Percentiles rank a stretch among this genome's conserved stretches.
Conservation (phyloP, 53 echinoderm and acorn worm species). For the Zoroaster sp. region DNA sequence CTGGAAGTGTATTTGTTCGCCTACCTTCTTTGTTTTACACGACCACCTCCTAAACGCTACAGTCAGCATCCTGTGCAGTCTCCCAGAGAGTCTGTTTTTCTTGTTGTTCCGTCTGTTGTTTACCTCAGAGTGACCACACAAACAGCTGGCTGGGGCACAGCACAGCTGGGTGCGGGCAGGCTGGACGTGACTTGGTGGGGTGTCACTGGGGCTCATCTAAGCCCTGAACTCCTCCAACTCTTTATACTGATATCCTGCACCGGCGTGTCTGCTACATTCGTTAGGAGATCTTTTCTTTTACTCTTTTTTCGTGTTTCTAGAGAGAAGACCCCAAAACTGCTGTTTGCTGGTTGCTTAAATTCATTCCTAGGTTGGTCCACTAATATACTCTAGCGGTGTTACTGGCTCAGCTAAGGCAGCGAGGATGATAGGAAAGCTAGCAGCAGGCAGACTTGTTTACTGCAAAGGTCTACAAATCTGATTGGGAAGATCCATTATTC, state of each 20-base stretch:
- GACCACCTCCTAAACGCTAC: slow-evolving; percentile 41
- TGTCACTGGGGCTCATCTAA: slow-evolving; percentile 29
- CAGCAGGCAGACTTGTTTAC: slow-evolving; percentile 23
- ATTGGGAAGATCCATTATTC: slow-evolving; percentile 45
- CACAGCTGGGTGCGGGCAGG: slow-evolving; percentile 36
- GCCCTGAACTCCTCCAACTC: neutral
- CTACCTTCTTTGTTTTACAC: slow-evolving; percentile 53
- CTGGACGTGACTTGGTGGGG: slow-evolving; percentile 13
- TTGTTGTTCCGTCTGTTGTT: slow-evolving; percentile 31
- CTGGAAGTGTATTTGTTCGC: neutral
- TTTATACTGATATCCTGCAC: neutral
- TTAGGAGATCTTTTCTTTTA: too few species aligned
- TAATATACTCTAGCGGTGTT: neutral
- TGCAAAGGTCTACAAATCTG: slow-evolving; percentile 7
- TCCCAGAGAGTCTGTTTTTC: neutral
- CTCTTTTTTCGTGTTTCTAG: neutral
- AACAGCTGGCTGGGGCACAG: slow-evolving; percentile 21
- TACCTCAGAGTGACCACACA: slow-evolving; percentile 48
- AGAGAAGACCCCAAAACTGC: neutral
- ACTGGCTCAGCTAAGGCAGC: neutral
- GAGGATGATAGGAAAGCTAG: neutral
- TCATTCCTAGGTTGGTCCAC: too few species aligned
- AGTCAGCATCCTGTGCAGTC: slow-evolving; percentile 32
- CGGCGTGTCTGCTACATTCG: too few species aligned
- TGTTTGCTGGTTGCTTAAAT: neutral